These are phyloP conservation scores for Drosophila willistoni DNA, from an alignment of 1,140 invertebrate genomes.

Conservation along the genomic window DNA sequence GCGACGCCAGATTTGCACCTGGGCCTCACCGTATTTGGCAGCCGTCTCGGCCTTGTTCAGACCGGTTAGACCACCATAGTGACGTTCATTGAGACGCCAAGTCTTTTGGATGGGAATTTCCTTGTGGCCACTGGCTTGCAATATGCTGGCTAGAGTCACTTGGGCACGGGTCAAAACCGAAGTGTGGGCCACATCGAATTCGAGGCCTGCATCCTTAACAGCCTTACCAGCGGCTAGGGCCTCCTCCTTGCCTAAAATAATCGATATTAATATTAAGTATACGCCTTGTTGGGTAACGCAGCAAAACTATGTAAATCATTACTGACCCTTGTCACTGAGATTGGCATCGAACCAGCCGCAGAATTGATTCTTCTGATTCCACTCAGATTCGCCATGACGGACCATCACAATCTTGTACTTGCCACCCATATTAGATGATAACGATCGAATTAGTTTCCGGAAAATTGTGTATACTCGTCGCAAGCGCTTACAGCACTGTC, in stretches of 20 bases:
- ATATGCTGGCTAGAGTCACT: conserved; percentile 90
- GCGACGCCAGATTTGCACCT: conserved; percentile 96
- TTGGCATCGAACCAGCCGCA: conserved; percentile 96
- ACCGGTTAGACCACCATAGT: conserved; percentile 96
- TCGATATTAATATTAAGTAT: conserved; percentile 6
- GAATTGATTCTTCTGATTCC: conserved; percentile 96
- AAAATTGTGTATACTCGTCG: conserved; percentile 59
- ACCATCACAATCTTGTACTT: conserved; percentile 96
- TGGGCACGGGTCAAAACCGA: conserved; percentile 95
- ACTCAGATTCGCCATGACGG: conserved; percentile 97
- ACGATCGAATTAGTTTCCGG: conserved; percentile 44
- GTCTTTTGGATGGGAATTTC: conserved; percentile 91
- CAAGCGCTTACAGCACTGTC: conserved; percentile 58
- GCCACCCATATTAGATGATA: conserved; percentile 63
- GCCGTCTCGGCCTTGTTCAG: conserved; percentile 98
- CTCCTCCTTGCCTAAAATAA: conserved; percentile 85
- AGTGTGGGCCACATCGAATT: conserved; percentile 95
- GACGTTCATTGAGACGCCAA: conserved; percentile 97
- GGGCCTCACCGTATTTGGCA: conserved; percentile 95
- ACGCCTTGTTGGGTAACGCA: not conserved
- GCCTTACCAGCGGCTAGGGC: conserved; percentile 92
- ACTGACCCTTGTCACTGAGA: conserved; percentile 91
- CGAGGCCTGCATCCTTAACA: conserved; percentile 90
- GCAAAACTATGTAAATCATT: too few species aligned
- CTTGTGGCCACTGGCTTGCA: conserved; percentile 91